Conservation (phyloP, 1,140 invertebrate species). For the Luehdorfia chinensis region DNA sequence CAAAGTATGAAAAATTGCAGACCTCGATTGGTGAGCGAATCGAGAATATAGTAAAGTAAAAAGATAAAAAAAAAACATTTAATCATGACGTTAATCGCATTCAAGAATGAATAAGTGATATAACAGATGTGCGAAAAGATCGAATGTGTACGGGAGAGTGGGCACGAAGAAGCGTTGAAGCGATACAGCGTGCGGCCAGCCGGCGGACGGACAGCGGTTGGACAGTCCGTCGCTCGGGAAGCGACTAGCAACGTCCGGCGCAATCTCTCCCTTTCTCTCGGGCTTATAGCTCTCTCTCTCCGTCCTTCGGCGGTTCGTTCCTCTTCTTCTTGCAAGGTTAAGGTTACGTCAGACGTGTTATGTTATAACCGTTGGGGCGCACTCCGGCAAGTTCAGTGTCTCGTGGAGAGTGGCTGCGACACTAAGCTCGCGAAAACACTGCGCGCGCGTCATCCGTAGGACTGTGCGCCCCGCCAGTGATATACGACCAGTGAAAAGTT, state of each 20-base stretch:
- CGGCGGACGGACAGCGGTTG: slow-evolving; percentile 17
- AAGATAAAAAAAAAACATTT: no score
- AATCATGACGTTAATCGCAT: no score
- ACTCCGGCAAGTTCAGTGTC: slow-evolving; percentile 77
- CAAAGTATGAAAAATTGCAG: slow-evolving; percentile 5
- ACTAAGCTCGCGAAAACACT: slow-evolving; percentile 57
- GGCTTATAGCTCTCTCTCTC: slow-evolving; percentile 70
- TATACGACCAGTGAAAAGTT: slow-evolving; percentile 74
- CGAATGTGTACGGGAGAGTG: slow-evolving; percentile 24
- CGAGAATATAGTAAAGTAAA: no score
- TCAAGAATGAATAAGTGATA: slow-evolving; percentile 5
- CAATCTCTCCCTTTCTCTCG: slow-evolving; percentile 71
- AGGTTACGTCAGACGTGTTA: slow-evolving; percentile 77
- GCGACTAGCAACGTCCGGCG: slow-evolving; percentile 39
- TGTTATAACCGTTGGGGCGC: slow-evolving; percentile 77
- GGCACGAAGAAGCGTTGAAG: slow-evolving; percentile 15
- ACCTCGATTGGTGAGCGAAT: no score
- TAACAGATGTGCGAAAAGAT: slow-evolving; percentile 21
- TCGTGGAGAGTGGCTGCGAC: slow-evolving; percentile 74
- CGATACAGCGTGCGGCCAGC: slow-evolving; percentile 19
- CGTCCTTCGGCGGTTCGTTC: slow-evolving; percentile 75
- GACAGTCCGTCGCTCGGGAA: slow-evolving; percentile 24
- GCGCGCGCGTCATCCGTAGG: slow-evolving; percentile 50
- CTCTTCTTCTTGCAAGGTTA: slow-evolving; percentile 78
- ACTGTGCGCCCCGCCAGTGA: slow-evolving; percentile 65